phyloP scores from a whole-genome alignment of 2,113 vertebrate genomes.

The Dissostichus mawsoni region DNA sequence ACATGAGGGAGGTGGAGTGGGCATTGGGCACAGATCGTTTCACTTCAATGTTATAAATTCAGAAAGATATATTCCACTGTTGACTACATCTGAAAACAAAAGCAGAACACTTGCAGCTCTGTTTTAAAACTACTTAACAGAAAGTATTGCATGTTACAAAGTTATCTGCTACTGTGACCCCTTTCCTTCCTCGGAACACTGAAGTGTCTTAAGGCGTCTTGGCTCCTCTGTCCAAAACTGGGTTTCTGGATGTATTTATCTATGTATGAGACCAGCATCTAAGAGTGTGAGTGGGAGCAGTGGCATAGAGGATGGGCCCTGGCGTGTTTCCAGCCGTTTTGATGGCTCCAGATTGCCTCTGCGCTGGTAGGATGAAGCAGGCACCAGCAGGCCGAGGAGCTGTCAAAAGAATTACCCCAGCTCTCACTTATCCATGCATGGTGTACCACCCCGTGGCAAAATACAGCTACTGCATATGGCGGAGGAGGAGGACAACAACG shows the following conservation, averaged over 20 bases:
- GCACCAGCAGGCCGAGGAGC: slow-evolving; percentile 79
- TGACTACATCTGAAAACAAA: slow-evolving; percentile 43
- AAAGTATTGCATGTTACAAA: slow-evolving; percentile 12
- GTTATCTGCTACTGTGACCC: slow-evolving; percentile 2
- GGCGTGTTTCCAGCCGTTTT: slow-evolving; percentile 78
- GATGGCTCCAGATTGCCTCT: slow-evolving; percentile 83
- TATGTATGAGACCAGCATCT: slow-evolving; percentile 51
- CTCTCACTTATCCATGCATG: slow-evolving; percentile 86
- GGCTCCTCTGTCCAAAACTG: slow-evolving; percentile 23
- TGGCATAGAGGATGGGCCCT: slow-evolving; percentile 63
- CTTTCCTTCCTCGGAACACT: slow-evolving; percentile 28
- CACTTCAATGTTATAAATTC: slow-evolving; percentile 44
- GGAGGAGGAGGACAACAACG: slow-evolving; percentile 54
- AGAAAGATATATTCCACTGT: slow-evolving; percentile 32
- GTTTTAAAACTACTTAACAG: slow-evolving; percentile 27
- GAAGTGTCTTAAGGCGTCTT: slow-evolving; percentile 46
- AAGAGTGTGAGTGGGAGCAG: slow-evolving; percentile 65
- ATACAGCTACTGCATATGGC: slow-evolving; percentile 86
- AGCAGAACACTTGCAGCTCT: slow-evolving; percentile 23
- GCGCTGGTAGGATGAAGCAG: slow-evolving; percentile 79
- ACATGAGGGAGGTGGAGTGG: slow-evolving; percentile 54
- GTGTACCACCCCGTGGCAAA: slow-evolving; percentile 94
- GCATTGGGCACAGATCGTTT: slow-evolving; percentile 54
- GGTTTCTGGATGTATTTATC: slow-evolving; percentile 45
- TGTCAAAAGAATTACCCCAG: slow-evolving; percentile 80